phyloP scores from a whole-genome alignment of 2,888 invertebrate species.

The Leptinotarsa juncta region DNA sequence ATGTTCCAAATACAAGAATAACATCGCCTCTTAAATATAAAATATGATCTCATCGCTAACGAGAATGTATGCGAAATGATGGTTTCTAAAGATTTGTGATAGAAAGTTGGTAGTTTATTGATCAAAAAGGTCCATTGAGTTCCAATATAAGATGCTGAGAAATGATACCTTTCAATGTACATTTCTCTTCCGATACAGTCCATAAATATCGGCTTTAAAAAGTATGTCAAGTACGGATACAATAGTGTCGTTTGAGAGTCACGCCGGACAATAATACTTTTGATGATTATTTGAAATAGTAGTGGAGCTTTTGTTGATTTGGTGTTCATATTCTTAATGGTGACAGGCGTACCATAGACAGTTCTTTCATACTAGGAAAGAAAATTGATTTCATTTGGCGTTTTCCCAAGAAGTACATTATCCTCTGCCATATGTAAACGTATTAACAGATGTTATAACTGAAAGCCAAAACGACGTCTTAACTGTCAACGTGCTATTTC shows the following conservation, averaged over 20 bases:
- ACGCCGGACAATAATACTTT: too few species aligned
- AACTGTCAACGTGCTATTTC: too few species aligned
- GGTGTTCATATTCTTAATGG: too few species aligned
- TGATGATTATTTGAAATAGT: too few species aligned
- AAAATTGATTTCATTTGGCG: too few species aligned
- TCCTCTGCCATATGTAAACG: too few species aligned
- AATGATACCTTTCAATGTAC: not conserved
- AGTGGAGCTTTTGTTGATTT: too few species aligned
- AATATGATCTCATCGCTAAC: conserved; percentile 19
- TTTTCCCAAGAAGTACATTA: too few species aligned
- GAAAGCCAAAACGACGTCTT: too few species aligned
- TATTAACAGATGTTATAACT: too few species aligned
- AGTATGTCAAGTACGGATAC: conserved; percentile 1
- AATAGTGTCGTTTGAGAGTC: not conserved
- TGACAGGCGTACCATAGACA: too few species aligned
- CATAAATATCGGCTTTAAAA: not conserved
- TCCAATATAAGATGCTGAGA: not conserved
- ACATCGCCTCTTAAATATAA: conserved; percentile 7
- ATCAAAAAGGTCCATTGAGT: not conserved
- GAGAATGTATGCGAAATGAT: conserved; percentile 5
- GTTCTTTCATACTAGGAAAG: too few species aligned
- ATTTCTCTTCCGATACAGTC: conserved; percentile 1
- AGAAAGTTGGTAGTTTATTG: not conserved
- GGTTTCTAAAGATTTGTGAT: conserved; percentile 2
- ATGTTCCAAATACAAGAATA: conserved; percentile 5